phyloP scores from a whole-genome alignment of 2,113 vertebrate species.

The Sardina pilchardus region DNA sequence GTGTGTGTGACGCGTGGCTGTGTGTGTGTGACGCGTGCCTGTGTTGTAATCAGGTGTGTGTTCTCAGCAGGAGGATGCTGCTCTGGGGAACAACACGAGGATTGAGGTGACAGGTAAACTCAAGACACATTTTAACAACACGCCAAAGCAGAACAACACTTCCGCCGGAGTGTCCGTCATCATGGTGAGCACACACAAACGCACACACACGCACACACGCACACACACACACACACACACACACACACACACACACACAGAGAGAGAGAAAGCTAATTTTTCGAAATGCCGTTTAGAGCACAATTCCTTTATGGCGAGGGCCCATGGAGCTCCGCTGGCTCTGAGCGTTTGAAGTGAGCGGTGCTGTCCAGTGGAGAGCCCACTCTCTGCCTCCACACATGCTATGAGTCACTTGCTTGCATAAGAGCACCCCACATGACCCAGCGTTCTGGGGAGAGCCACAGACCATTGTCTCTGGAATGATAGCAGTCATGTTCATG shows the following conservation, averaged over 20 bases:
- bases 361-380: not conserved
- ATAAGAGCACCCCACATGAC: slow-evolving; percentile 25
- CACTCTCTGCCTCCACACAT: not conserved
- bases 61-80: slow-evolving; percentile 78
- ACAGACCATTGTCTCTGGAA: not conserved
- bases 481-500: not conserved
- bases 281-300: too few species aligned
- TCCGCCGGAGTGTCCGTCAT: slow-evolving; percentile 89
- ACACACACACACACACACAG: slow-evolving; percentile 25
- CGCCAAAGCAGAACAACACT: slow-evolving; percentile 84
- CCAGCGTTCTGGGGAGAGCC: not conserved
- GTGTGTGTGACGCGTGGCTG: not conserved
- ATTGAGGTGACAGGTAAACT: slow-evolving; percentile 95
- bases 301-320: not conserved
- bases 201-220: slow-evolving; percentile 22
- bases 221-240: slow-evolving; percentile 18
- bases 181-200: slow-evolving; percentile 80
- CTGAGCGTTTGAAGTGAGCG: not conserved
- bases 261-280: not conserved
- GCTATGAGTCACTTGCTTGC: slow-evolving; percentile 27
- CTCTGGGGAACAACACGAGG: slow-evolving; percentile 91
- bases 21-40: not conserved
- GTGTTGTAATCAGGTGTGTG: not conserved
- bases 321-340: not conserved
- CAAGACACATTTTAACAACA: slow-evolving; percentile 91